Conservation (phyloP, 2,888 invertebrate species). For the Lagria hirta region DNA sequence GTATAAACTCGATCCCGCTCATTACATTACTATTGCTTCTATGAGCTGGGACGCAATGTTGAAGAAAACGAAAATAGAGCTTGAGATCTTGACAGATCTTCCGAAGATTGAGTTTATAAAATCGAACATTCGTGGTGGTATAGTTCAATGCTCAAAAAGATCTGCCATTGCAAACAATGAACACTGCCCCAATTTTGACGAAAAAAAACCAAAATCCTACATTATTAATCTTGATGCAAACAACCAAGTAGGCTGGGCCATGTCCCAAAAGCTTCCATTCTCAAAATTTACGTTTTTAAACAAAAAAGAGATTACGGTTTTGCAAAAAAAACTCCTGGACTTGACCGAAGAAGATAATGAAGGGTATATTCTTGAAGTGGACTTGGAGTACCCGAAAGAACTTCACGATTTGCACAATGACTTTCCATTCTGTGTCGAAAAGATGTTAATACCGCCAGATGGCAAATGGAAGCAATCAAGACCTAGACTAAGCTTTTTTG, state of each 20-base stretch:
- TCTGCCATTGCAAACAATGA: slow-evolving; percentile 41
- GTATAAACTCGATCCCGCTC: slow-evolving; percentile 15
- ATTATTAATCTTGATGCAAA: slow-evolving; percentile 56
- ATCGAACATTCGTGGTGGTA: slow-evolving; percentile 41
- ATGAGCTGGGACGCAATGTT: slow-evolving; percentile 20
- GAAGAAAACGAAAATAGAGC: slow-evolving; percentile 34
- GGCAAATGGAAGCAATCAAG: background rate
- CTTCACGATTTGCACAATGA: slow-evolving; percentile 43
- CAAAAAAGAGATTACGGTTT: background rate
- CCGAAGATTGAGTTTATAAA: slow-evolving; percentile 39
- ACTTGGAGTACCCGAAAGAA: slow-evolving; percentile 33
- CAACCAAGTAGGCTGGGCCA: slow-evolving; percentile 17
- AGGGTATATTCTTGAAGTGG: slow-evolving; percentile 45
- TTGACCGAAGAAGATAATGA: slow-evolving; percentile 4
- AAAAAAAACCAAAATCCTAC: slow-evolving; percentile 12
- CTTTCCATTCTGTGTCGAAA: slow-evolving; percentile 41
- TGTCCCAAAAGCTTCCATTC: slow-evolving; percentile 77
- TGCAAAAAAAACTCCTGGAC: background rate
- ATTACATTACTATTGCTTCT: slow-evolving; percentile 13
- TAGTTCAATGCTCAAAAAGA: slow-evolving; percentile 39
- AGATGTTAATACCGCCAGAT: background rate
- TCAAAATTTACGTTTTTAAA: slow-evolving; percentile 87
- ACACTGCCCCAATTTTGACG: slow-evolving; percentile 29
- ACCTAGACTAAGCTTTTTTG: slow-evolving; percentile 1
- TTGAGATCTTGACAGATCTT: slow-evolving; percentile 39